Evolutionary conservation across 2,797 vertebrate genomes (phyloP), one percentile per base, ranked within the genome.

Genomic region (Galaxias olidus): DNA sequence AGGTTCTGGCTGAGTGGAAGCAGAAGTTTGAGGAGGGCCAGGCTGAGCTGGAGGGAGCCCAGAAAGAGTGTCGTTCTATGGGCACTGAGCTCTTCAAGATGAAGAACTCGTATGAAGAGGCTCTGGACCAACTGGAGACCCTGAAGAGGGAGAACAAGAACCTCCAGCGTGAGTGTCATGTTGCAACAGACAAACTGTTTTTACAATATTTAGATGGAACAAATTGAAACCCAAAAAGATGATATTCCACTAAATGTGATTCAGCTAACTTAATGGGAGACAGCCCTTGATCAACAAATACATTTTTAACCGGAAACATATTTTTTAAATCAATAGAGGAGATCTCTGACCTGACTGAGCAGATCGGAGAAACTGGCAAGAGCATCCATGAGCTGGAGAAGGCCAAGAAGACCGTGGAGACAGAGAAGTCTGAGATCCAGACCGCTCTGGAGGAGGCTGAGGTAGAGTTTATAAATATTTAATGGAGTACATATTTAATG

Each of bases 11-110:
- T 0, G 92, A 93, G 48, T 92, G 93, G 93, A 95, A 95, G 65
- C 94, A 95, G 79, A 95, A 95, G 75, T 93, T 87, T 4, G 94
- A 95, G 73, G 94, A 95, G 71, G 90, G 92, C 0, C 94, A 94
- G 72, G 84, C 91, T 0, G 94, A 95, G 83, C 82, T 94, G 74
- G 93, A 95, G 13, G 86, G 91, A 0, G 80, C 93, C 0, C 92
- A 87, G 66, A 95, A 94, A 54, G 94, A 94, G 55, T 79, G 92
- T 4, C 90, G 92, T 0, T 66, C 91, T 1, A 75, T 94, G 11
- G 94, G 92, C 77, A 94, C 93, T 0, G 94, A 95, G 65, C 86
- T 95, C 60, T 95, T 95, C 72, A 95, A 95, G 61, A 54, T 95
- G 72, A 95, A 93, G 63, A 95, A 95, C 0, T 91, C 92, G 0